phyloP scores from a whole-genome alignment of 2,888 invertebrate genomes.

The Pardosa pseudoannulata region DNA sequence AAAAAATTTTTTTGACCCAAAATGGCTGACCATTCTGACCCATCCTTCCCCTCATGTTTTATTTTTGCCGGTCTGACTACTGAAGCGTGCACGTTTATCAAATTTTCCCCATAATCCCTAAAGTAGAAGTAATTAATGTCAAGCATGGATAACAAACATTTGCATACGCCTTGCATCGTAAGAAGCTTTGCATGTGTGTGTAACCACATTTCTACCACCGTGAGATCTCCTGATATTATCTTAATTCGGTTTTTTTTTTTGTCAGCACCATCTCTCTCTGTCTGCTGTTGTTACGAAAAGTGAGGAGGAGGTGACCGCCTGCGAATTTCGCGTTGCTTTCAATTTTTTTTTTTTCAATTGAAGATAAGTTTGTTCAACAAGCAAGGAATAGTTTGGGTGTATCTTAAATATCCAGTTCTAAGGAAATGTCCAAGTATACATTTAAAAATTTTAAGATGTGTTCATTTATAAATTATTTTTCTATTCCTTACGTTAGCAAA shows the following conservation, averaged over 20 bases:
- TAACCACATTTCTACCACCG: slow-evolving; percentile 11
- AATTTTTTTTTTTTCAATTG: too few relatives aligned
- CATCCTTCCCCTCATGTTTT: neutral
- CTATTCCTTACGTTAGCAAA: too few relatives aligned
- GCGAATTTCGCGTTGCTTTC: too few relatives aligned
- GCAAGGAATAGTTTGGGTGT: too few relatives aligned
- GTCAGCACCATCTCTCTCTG: neutral
- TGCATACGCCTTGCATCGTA: neutral
- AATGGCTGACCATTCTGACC: slow-evolving; percentile 3
- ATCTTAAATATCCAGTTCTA: too few relatives aligned
- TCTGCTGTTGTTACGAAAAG: neutral
- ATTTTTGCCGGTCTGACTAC: neutral
- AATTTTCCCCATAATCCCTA: neutral
- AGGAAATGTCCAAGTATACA: too few relatives aligned
- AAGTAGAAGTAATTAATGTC: slow-evolving; percentile 15
- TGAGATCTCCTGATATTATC: slow-evolving; percentile 5
- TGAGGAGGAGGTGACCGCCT: neutral
- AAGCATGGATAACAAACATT: slow-evolving; percentile 18
- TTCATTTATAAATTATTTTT: too few relatives aligned
- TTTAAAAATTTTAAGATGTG: too few relatives aligned
- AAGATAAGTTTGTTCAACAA: too few relatives aligned
- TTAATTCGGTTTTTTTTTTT: neutral
- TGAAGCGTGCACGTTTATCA: slow-evolving; percentile 4
- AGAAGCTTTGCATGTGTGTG: slow-evolving; percentile 8
- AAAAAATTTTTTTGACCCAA: neutral